These are phyloP conservation scores for Psittacus erithacus DNA, from an alignment of 2,113 vertebrate species.

Conservation along the genomic window DNA sequence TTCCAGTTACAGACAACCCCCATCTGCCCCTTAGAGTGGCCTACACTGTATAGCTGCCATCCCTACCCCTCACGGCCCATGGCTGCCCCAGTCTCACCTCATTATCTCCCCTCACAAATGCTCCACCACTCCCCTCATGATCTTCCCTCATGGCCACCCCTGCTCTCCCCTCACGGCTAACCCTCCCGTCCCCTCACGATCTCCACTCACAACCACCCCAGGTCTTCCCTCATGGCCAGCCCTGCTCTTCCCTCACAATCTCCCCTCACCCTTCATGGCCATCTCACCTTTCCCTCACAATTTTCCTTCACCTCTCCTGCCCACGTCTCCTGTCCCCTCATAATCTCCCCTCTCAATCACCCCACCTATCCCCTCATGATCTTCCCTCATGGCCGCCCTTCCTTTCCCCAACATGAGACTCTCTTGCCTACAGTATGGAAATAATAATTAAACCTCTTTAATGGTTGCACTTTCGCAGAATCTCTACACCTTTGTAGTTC, in stretches of 20 bases:
- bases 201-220: background rate
- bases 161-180: no score
- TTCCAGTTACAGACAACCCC: background rate
- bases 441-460: background rate
- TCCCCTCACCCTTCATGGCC: background rate
- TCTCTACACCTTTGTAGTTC: background rate
- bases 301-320: background rate
- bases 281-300: background rate
- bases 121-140: background rate
- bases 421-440: background rate
- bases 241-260: background rate
- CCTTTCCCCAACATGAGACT: background rate
- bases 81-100: background rate
- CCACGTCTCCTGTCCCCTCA: background rate
- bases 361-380: background rate
- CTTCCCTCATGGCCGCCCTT: background rate
- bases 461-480: background rate
- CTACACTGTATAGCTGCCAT: background rate
- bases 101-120: background rate
- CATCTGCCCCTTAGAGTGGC: background rate
- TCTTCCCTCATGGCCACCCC: background rate
- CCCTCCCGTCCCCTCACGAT: background rate
- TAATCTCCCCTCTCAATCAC: background rate
- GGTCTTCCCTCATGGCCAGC: background rate
- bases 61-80: background rate